Evolutionary conservation across 2,113 vertebrate genomes (phyloP).

Genomic region (Chiloscyllium plagiosum): DNA sequence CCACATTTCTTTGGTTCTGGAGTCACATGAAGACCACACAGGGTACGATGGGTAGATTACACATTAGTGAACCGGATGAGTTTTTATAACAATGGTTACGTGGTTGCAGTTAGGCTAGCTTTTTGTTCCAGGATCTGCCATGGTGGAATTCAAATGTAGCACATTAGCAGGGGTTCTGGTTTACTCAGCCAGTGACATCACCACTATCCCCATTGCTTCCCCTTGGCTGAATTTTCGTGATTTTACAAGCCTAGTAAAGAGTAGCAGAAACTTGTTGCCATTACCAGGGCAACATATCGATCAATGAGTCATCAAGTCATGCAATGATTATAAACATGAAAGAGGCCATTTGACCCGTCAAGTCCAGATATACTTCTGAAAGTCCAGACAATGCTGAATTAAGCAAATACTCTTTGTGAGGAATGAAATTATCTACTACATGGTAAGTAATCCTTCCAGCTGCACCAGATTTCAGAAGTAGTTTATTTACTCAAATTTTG

Average conservation of each 20-base stretch:
- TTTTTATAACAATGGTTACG: no score
- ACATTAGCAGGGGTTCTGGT: no score
- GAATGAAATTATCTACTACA: not conserved
- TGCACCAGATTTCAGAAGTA: not conserved
- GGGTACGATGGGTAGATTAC: no score
- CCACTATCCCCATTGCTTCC: no score
- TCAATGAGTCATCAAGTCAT: not conserved
- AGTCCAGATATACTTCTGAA: not conserved
- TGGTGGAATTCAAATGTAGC: no score
- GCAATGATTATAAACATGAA: not conserved
- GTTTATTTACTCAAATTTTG: not conserved
- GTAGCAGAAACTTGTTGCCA: not conserved
- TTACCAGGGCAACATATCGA: not conserved
- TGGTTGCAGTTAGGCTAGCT: no score
- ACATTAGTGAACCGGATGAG: no score
- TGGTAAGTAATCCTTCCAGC: not conserved
- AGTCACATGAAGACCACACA: no score
- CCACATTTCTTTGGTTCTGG: no score
- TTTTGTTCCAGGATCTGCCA: no score
- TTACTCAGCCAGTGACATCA: no score
- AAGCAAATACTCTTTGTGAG: not conserved
- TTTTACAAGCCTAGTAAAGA: not conserved
- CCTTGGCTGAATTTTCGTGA: not conserved
- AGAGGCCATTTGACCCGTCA: not conserved
- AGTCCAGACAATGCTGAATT: not conserved